These are phyloP conservation scores for Oreochromis mossambicus DNA, from an alignment of 2,797 vertebrate species.

Conservation along the genomic window DNA sequence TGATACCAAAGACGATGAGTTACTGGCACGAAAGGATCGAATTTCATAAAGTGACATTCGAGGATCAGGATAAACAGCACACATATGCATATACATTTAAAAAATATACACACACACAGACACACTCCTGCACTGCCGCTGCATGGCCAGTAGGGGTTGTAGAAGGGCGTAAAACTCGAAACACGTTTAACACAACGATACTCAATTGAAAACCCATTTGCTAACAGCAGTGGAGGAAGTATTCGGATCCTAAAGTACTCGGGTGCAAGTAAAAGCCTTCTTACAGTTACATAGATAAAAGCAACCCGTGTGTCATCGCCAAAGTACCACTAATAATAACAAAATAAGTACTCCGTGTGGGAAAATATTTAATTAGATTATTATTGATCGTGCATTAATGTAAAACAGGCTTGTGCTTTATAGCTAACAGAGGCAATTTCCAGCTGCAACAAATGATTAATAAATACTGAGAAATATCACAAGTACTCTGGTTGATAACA, in stretches of 20 bases:
- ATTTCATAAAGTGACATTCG: background rate
- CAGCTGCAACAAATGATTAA: background rate
- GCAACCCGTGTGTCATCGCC: background rate
- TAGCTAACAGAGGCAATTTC: background rate
- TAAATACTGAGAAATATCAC: background rate
- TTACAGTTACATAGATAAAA: background rate
- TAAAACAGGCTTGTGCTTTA: background rate
- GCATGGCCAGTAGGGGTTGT: background rate
- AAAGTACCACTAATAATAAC: background rate
- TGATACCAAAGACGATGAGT: background rate
- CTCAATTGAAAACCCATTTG: background rate
- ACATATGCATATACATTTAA: background rate
- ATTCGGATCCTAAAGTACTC: background rate
- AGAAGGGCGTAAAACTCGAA: background rate
- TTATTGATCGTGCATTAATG: background rate
- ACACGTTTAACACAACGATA: background rate
- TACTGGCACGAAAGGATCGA: background rate
- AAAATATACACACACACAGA: background rate
- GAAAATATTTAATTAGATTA: background rate
- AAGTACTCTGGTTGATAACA: background rate
- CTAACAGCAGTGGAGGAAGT: background rate
- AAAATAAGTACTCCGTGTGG: background rate
- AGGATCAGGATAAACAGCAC: background rate
- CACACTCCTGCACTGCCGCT: background rate
- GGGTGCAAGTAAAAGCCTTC: background rate